phyloP scores from a whole-genome alignment of 2,888 invertebrate genomes.

The Eilema sororculum region DNA sequence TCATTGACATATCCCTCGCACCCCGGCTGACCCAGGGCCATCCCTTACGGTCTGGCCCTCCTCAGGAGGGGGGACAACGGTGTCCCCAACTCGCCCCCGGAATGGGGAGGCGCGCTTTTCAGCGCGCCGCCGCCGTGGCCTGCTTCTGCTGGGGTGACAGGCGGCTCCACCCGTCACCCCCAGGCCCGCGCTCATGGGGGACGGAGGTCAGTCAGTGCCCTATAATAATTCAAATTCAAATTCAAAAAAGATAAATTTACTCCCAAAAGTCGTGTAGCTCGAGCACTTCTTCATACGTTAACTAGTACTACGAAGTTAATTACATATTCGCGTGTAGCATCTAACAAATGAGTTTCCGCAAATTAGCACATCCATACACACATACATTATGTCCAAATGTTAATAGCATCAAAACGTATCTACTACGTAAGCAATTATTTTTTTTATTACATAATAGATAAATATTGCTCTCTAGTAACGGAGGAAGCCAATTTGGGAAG shows the following conservation, averaged over 20 bases:
- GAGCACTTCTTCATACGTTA: slow-evolving; percentile 11
- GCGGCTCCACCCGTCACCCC: no score
- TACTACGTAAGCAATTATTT: slow-evolving; percentile 47
- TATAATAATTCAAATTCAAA: no score
- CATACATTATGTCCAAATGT: slow-evolving; percentile 40
- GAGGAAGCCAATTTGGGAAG: slow-evolving; percentile 4
- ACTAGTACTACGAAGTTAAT: slow-evolving; percentile 41
- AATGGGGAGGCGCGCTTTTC: no score
- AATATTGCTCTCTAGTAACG: slow-evolving; percentile 4
- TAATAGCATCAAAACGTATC: slow-evolving; percentile 45
- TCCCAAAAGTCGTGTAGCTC: neutral
- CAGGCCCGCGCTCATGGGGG: no score
- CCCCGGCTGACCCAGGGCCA: no score
- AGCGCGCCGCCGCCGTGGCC: no score
- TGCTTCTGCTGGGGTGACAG: no score
- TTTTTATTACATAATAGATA: slow-evolving; percentile 40
- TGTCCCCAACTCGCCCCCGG: no score
- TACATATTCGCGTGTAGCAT: slow-evolving; percentile 51
- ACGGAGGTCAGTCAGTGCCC: no score
- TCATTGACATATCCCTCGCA: no score
- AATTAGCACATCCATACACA: slow-evolving; percentile 49
- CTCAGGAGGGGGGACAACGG: no score
- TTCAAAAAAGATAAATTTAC: neutral
- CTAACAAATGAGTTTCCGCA: slow-evolving; percentile 46
- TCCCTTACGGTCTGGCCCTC: no score